These are phyloP conservation scores for Ctena decussata DNA, from an alignment of 2,888 invertebrate genomes.

Conservation along the genomic window DNA sequence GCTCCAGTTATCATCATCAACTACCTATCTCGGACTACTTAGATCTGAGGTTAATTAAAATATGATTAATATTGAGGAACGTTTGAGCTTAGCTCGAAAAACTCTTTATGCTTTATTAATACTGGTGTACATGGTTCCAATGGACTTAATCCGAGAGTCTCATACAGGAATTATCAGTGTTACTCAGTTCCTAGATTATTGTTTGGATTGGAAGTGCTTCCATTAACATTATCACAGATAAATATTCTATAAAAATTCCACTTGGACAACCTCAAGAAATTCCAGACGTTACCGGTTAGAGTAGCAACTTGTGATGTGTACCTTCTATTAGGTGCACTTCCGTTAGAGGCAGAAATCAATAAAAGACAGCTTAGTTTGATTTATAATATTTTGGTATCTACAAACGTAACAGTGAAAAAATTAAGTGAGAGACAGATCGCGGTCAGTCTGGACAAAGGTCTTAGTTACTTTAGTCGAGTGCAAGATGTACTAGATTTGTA, in stretches of 20 bases:
- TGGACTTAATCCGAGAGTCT: slow-evolving; percentile 3
- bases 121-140: slow-evolving; percentile 17
- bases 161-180: slow-evolving; percentile 5
- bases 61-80: background rate
- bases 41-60: background rate
- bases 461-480: background rate
- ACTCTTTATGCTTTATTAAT: background rate
- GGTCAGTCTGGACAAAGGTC: background rate
- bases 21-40: background rate
- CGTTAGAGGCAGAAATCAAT: slow-evolving; percentile 24
- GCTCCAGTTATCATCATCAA: background rate
- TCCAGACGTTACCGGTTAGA: slow-evolving; percentile 22
- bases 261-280: background rate
- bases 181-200: slow-evolving; percentile 13
- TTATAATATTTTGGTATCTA: background rate
- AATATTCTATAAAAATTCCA: slow-evolving; percentile 17
- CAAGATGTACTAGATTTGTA: too few species aligned
- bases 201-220: slow-evolving; percentile 11
- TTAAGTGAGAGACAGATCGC: slow-evolving; percentile 1
- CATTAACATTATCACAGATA: background rate
- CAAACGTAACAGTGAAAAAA: background rate
- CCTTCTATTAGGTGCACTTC: slow-evolving; percentile 8
- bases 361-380: slow-evolving; percentile 13
- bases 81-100: background rate
- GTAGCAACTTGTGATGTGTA: background rate